Evolutionary conservation across 2,888 invertebrate genomes (phyloP).

Genomic region (Pomacea canaliculata): DNA sequence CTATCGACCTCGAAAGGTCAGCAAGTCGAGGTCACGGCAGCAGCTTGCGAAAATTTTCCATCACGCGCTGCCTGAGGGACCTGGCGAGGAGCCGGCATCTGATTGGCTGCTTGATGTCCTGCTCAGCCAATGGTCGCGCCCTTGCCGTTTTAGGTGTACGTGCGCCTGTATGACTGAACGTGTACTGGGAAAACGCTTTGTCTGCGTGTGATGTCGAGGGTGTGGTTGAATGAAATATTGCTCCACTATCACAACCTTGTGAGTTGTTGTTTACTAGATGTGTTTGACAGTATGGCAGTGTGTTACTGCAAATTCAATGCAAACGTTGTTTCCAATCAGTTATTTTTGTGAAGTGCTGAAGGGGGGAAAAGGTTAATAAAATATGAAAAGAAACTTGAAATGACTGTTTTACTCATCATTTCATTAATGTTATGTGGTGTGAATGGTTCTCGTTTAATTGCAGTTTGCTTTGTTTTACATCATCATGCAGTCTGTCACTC

Average conservation of each 20-base stretch:
- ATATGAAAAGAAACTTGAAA: not conserved
- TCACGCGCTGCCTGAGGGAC: slow-evolving; percentile 21
- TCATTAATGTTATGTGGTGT: too few species aligned
- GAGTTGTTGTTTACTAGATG: not conserved
- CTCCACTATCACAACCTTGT: not conserved
- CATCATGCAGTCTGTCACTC: too few species aligned
- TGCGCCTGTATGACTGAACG: not conserved
- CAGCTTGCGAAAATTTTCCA: slow-evolving; percentile 24
- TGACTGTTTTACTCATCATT: too few species aligned
- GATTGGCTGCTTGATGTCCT: slow-evolving; percentile 13
- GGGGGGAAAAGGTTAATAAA: not conserved
- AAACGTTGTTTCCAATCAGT: slow-evolving; percentile 9
- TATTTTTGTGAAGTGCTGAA: not conserved
- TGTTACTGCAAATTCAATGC: slow-evolving; percentile 11
- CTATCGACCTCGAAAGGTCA: not conserved
- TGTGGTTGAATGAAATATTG: not conserved
- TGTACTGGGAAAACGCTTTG: not conserved
- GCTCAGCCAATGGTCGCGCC: slow-evolving; percentile 8
- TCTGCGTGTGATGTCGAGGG: not conserved
- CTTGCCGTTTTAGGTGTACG: slow-evolving; percentile 1
- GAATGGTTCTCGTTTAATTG: too few species aligned
- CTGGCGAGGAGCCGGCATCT: not conserved
- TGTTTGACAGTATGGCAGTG: not conserved
- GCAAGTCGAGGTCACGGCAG: slow-evolving; percentile 24
- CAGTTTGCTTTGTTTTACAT: too few species aligned